Base-by-base conservation (phyloP, 2,113 vertebrate species). In the Albula goreensis region DNA sequence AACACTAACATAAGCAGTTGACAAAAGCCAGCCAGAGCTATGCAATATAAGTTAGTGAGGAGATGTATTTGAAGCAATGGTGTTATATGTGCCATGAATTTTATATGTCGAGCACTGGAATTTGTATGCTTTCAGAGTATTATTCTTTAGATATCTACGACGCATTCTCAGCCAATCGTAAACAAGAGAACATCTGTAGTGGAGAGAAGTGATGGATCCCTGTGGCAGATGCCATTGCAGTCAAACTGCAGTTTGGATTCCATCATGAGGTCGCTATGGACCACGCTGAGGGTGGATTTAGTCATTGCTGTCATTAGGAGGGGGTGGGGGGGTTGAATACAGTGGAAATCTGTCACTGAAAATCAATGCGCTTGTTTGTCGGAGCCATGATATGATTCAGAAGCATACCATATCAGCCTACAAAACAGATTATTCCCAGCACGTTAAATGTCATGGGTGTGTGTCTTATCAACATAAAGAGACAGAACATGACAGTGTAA, bases 361-460 rank as follows among this genome's bases (percentile, higher is more conserved):
- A 74, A 74, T 74, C 70, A 10, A 70, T 70, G 13, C 22, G 13
- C 19, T n/a, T 70, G 63, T 17, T 70, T 70, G 63, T n/a, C 22
- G 22, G 63, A 22, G 63, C 63, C 63, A 70, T 22, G 63, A 74
- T 74, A 74, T 74, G 70, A 74, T 74, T 74, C 70, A 74, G 63
- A 22, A 41, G 70, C 31, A n/a, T 74, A 31, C 70, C 10, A n/a
- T n/a, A 7, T 74, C 70, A 31, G 70, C 70, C 70, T 31, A 74
- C n/a, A 31, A 74, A 74, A 74, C 70, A 74, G 70, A 74, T 74
- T 31, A 31, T 31, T 31, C 70, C 70, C 10, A n/a, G 31, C 70
- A 74, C 70, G 31, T 74, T 74, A 74, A 74, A 74, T 74, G 70
- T 74, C 70, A 74, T 4, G n/a, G 70, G 22, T 22, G 70, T 74